Evolutionary conservation across 2,888 invertebrate genomes (phyloP).

Genomic region (Diarsia mendica): DNA sequence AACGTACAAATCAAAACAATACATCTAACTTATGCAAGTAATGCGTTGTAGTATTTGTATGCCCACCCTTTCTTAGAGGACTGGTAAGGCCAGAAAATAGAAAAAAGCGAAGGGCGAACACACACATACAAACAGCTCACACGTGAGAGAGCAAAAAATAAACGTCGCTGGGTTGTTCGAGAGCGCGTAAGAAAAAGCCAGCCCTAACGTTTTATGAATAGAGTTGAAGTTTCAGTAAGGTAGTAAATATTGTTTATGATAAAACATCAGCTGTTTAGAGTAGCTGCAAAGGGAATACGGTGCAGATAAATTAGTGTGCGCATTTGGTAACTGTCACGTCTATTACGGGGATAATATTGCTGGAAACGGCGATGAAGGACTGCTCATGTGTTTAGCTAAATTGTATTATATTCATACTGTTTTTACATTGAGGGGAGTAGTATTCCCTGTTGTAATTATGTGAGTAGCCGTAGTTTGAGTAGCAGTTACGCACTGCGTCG

Average conservation of each 20-base stretch:
- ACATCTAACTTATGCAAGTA: slow-evolving; percentile 70
- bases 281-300: slow-evolving; percentile 71
- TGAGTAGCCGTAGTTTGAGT: too few relatives aligned
- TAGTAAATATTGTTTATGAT: slow-evolving; percentile 69
- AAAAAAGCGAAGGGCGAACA: slow-evolving; percentile 70
- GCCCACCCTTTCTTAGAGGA: slow-evolving; percentile 73
- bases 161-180: slow-evolving; percentile 65
- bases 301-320: slow-evolving; percentile 74
- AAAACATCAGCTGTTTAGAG: slow-evolving; percentile 77
- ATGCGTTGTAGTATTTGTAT: slow-evolving; percentile 72
- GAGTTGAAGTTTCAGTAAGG: slow-evolving; percentile 43
- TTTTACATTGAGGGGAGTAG: slow-evolving; percentile 55
- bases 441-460: slow-evolving; percentile 58
- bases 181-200: slow-evolving; percentile 36
- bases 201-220: slow-evolving; percentile 41
- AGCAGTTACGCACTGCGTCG: slow-evolving; percentile 44
- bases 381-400: slow-evolving; percentile 60
- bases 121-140: slow-evolving; percentile 63
- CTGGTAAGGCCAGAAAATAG: slow-evolving; percentile 70
- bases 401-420: slow-evolving; percentile 62
- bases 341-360: slow-evolving; percentile 63
- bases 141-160: slow-evolving; percentile 75
- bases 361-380: slow-evolving; percentile 62
- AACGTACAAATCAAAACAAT: slow-evolving; percentile 67
- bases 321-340: slow-evolving; percentile 71